These are phyloP conservation scores for Epiperipatus broadwayi DNA, from an alignment of 2,888 invertebrate genomes.

Conservation along the genomic window DNA sequence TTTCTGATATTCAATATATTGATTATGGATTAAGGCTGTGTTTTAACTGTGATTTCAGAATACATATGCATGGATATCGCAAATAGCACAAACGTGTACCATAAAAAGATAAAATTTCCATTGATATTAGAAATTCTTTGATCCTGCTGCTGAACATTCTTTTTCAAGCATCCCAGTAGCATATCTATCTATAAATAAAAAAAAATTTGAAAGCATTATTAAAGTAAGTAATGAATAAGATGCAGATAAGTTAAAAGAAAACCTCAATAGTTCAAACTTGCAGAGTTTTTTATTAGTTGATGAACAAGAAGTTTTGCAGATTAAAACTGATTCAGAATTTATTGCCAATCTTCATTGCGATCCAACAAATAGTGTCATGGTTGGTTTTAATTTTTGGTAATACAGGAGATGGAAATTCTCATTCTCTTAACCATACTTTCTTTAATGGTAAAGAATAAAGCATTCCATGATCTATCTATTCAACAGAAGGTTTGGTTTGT, in stretches of 20 bases:
- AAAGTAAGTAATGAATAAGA: constrained; percentile 17
- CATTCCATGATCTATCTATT: no score
- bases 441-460: no score
- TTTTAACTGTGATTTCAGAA: constrained; percentile 24
- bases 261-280: constrained; percentile 16
- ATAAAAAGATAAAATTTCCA: constrained; percentile 14
- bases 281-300: constrained; percentile 26
- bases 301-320: constrained; percentile 26
- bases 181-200: no score
- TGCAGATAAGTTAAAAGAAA: constrained; percentile 17
- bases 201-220: constrained; percentile 17
- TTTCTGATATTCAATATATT: constrained; percentile 26
- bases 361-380: no score
- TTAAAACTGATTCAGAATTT: no score
- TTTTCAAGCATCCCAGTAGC: constrained; percentile 23
- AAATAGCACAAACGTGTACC: constrained; percentile 18
- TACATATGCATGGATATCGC: constrained; percentile 17
- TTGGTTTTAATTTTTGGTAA: no score
- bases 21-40: constrained; percentile 25
- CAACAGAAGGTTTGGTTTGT: no score
- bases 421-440: no score
- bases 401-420: no score
- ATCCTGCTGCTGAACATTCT: constrained; percentile 21
- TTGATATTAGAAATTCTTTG: constrained; percentile 7
- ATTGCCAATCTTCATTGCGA: no score